phyloP scores from a whole-genome alignment of 1,140 invertebrate species.

The Cotesia vestalis region DNA sequence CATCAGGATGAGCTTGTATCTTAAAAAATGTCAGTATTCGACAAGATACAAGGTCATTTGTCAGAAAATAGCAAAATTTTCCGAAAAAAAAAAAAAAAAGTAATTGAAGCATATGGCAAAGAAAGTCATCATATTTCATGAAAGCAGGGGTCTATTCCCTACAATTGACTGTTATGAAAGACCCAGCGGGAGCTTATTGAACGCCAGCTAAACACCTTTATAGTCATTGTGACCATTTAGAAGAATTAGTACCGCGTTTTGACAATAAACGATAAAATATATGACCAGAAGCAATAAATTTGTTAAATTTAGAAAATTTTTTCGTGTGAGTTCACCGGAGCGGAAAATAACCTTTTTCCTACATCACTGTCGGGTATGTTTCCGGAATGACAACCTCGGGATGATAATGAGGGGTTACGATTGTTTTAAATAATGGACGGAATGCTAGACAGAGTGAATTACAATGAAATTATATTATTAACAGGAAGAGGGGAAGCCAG shows the following conservation, averaged over 20 bases:
- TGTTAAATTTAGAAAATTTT: slow-evolving; percentile 5
- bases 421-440: slow-evolving; percentile 16
- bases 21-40: too few species aligned
- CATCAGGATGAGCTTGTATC: too few species aligned
- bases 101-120: too few species aligned
- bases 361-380: slow-evolving; percentile 38
- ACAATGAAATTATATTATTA: neutral
- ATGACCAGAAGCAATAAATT: neutral
- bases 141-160: too few species aligned
- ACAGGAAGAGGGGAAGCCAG: slow-evolving; percentile 61
- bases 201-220: too few species aligned
- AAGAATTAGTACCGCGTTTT: neutral
- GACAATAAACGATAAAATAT: neutral
- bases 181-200: too few species aligned
- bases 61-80: too few species aligned
- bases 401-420: slow-evolving; percentile 10
- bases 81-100: too few species aligned
- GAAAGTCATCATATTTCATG: too few species aligned
- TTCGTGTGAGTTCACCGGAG: slow-evolving; percentile 42
- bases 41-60: too few species aligned
- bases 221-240: too few species aligned
- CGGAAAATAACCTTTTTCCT: slow-evolving; percentile 55
- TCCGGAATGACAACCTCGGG: slow-evolving; percentile 45
- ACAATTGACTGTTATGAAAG: too few species aligned
- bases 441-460: neutral